Evolutionary conservation across 2,888 invertebrate genomes (phyloP), one percentile per base, ranked within the genome.

Genomic region (Drosophila sordidapex): DNA sequence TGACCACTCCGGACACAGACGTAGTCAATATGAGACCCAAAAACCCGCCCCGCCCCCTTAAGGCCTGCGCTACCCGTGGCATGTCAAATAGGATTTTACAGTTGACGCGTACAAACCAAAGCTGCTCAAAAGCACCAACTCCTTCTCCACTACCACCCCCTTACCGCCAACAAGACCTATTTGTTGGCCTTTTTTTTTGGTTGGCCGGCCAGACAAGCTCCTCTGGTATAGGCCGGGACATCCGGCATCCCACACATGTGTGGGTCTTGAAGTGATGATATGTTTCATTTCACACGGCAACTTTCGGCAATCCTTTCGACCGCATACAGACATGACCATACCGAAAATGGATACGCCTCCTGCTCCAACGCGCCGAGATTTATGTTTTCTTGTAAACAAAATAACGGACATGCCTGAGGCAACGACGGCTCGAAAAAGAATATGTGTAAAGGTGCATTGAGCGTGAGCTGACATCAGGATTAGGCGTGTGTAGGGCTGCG

Each of bases 231-330:
- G 82, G 73, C 79, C 48, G 66, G 40, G 40, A 46, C 51, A 57
- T 59, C 59, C 76, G 76, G 61, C 51, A 80, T 80, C 79, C 76
- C 74, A 60, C 70, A 77, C 83, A 81, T 74, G 74, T 82, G 79
- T 74, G 79, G 68, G 65, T 65, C 57, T 63, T 73, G 71, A 90
- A 83, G 89, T 89, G 90, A 83, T 89, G 90, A 89, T 89, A 88
- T 88, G 88, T 90, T 88, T 83, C 90, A 89, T 87, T 87, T 90
- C 90, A 86, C 90, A 90, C 86, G 88, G 83, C 78, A 74, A 75
- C 76, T 76, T 76, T 63, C 51, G 63, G 78, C 89, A 89, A 86
- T 85, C 86, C 90, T 85, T 89, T 86, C 83, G 81, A 82, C 76
- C 83, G 87, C 90, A 89, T 75, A 81, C 89, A 81, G 70, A 82